Percentiles rank a stretch among this genome's conserved stretches.
These are phyloP conservation scores for Crocidura indochinensis DNA, from an alignment of 2,797 vertebrate species.

Conservation along the genomic window DNA sequence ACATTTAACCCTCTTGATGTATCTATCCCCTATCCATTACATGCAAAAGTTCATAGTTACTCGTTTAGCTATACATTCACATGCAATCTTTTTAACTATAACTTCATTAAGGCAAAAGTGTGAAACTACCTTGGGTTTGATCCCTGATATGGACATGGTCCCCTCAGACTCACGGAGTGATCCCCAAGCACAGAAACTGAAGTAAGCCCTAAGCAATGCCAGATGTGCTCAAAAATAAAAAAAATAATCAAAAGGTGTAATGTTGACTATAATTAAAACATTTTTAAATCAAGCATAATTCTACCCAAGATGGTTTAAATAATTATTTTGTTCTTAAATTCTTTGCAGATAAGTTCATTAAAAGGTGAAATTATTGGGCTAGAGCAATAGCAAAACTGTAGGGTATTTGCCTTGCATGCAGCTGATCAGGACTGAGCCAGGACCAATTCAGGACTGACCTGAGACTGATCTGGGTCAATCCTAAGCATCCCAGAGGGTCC, in stretches of 20 bases:
- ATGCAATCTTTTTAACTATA: neutral
- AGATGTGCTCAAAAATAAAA: too few relatives aligned
- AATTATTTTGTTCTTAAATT: slow-evolving; percentile 1
- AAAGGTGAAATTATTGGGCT: neutral
- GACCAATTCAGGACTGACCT: too few relatives aligned
- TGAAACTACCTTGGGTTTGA: neutral
- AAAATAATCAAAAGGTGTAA: slow-evolving; percentile 25
- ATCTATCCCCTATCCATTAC: neutral
- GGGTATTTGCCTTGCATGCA: too few relatives aligned
- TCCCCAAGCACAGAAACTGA: too few relatives aligned
- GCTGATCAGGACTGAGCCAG: too few relatives aligned
- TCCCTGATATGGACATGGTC: too few relatives aligned
- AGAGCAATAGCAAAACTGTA: too few relatives aligned
- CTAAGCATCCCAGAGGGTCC: too few relatives aligned
- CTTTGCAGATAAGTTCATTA: neutral
- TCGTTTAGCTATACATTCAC: neutral
- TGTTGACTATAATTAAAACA: neutral
- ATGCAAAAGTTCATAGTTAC: neutral
- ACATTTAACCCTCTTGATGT: neutral
- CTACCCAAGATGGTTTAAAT: neutral
- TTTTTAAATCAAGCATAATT: neutral
- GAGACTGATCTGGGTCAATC: too few relatives aligned
- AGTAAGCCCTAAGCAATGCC: too few relatives aligned
- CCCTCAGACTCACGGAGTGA: too few relatives aligned
- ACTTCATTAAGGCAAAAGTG: neutral